Evolutionary conservation across 2,888 invertebrate genomes (phyloP), one percentile per base, ranked within the genome.

Genomic region (Pristionchus exspectatus): DNA sequence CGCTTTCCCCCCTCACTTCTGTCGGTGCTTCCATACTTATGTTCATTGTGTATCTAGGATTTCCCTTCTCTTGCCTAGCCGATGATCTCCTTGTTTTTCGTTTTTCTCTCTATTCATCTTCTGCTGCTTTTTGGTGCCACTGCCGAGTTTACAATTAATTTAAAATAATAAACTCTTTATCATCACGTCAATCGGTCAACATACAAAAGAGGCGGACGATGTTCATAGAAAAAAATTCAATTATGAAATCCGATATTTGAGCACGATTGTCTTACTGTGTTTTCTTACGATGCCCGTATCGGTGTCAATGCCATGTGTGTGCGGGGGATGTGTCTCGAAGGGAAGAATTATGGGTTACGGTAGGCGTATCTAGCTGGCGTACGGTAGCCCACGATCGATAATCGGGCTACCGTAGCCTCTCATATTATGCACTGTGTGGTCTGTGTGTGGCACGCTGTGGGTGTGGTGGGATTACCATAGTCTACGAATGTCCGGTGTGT

Each of bases 181-280:
- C 81, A 50, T 81, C 81, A 81, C 33, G 54, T 81, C 81, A 81
- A 81, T 81, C 81, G 81, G 74, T 81, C 81, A 81, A 81, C 81
- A 81, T 81, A 81, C 44, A 50, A 81, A 44, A 81, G 24, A 21
- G 77, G 10, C 27, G 50, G 21, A 54, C 81, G 38, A 27, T n/a
- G 50, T 81, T 27, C 81, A 81, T 81, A 81, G n/a, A 12, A 16
- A 74, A 30, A 74, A 38, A 44, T 21, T 63, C 63, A 74, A 81
- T n/a, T 54, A 81, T 50, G 38, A 38, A 81, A 50, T 81, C 50
- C 81, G 81, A 81, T 81, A 81, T 81, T 81, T 81, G 81, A 81
- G 81, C 81, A 81, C 81, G 81, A 81, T 50, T 81, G 44, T 81
- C 81, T 81, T 81, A 81, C 81, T 81, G 81, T 81, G 81, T 81